Conservation (phyloP, 2,113 vertebrate genomes). For the Dryoscopus gambensis region DNA sequence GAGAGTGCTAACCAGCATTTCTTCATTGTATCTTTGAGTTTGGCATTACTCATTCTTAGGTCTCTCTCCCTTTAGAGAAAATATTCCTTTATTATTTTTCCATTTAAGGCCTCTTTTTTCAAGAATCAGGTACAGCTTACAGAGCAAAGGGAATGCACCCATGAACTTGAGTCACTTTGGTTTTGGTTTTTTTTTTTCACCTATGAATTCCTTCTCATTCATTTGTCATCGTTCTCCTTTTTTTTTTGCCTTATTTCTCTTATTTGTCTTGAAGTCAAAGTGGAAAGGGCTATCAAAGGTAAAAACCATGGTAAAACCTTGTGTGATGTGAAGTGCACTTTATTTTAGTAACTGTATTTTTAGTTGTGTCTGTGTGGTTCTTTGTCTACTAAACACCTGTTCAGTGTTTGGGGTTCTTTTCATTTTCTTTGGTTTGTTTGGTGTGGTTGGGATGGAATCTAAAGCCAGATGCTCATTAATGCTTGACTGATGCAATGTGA, state of each 20-base stretch:
- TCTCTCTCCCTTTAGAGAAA: background rate
- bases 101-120: background rate
- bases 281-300: slow-evolving; percentile 84
- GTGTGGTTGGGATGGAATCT: background rate
- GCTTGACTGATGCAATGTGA: background rate
- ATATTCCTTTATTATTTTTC: background rate
- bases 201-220: background rate
- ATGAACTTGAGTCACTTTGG: background rate
- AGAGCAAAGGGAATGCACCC: background rate
- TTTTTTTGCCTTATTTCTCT: slow-evolving; percentile 54
- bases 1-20: background rate
- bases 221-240: slow-evolving; percentile 27
- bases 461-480: background rate
- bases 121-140: background rate
- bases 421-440: background rate
- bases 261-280: slow-evolving; percentile 80
- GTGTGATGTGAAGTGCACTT: slow-evolving; percentile 53
- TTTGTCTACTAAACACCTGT: background rate
- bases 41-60: background rate
- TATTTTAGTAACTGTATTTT: slow-evolving; percentile 23
- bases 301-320: slow-evolving; percentile 41
- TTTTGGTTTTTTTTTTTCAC: background rate
- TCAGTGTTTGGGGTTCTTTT: background rate
- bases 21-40: background rate
- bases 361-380: slow-evolving; percentile 24